Base-by-base conservation (phyloP, 2,113 vertebrate genomes). In the Collichthys lucidus region DNA sequence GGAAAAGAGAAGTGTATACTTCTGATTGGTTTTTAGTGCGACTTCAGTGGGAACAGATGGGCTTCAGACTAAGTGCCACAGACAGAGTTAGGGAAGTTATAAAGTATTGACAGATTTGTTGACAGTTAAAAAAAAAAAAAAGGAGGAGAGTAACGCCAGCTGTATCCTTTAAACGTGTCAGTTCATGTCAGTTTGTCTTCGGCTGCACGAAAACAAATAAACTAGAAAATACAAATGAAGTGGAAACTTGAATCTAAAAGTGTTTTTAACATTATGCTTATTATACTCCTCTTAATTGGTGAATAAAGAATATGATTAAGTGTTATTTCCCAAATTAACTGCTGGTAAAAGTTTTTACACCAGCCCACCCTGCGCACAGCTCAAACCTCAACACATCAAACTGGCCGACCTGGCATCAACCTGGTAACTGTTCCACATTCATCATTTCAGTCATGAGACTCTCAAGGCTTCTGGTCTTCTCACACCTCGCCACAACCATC, bases 381-480 rank as follows among this genome's bases (percentile, higher is more conserved):
- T 40, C 64, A 81, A 87, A 82, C 83, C 24, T 59, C 61, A 80
- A 77, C 69, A 47, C 80, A 68, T 26, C 22, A 26, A 26, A 26
- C 26, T 63, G 56, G 74, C 20, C 10, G 42, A 53, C 47, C 40
- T 84, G 77, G 69, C 73, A 74, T 66, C 59, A 62, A 42, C 55
- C 60, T 63, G 35, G 24, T 20, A 82, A 84, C 55, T 65, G 86
- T 83, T 88, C 79, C 82, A 88, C 77, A 81, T 88, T 79, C 7
- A 77, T 79, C 7, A 77, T 79, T 77, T 75, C 53, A 56, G 35
- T 77, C 77, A 73, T 60, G 86, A 86, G 77, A 83, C 73, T 84
- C 81, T 88, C 63, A 87, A 89, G 82, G 84, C 76, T 67, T 77
- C 75, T 78, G 80, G 76, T 82, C 82, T 73, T 77, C 69, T 78